These are phyloP conservation scores for Meiosimyza platycephala DNA, from an alignment of 2,888 invertebrate genomes.

Conservation along the genomic window DNA sequence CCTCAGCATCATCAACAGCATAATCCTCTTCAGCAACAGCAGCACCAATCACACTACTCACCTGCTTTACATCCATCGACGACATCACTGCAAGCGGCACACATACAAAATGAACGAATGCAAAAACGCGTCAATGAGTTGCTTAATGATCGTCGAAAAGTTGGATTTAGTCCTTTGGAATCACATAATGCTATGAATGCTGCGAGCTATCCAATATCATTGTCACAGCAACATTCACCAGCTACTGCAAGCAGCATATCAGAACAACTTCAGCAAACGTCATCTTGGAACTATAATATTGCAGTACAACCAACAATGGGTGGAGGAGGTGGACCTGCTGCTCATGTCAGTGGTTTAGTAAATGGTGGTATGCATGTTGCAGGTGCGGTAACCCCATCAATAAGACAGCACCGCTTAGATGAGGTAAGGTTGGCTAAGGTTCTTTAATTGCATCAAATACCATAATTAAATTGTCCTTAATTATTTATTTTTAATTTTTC, in stretches of 20 bases:
- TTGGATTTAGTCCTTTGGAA: slow-evolving; percentile 64
- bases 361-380: slow-evolving; percentile 32
- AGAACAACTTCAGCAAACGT: slow-evolving; percentile 1
- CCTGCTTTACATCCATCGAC: slow-evolving; percentile 46
- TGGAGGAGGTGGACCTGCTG: slow-evolving; percentile 46
- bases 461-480: too few species aligned
- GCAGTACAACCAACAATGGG: slow-evolving; percentile 22
- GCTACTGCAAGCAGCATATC: slow-evolving; percentile 40
- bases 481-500: too few species aligned
- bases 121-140: slow-evolving; percentile 65
- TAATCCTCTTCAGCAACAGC: slow-evolving; percentile 39
- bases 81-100: slow-evolving; percentile 55
- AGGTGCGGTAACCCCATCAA: slow-evolving; percentile 32
- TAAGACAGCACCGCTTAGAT: slow-evolving; percentile 27
- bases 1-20: slow-evolving; percentile 33
- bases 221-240: slow-evolving; percentile 54
- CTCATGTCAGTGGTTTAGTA: not conserved
- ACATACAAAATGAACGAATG: slow-evolving; percentile 63
- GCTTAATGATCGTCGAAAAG: slow-evolving; percentile 62
- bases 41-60: slow-evolving; percentile 53
- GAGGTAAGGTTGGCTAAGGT: slow-evolving; percentile 36
- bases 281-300: slow-evolving; percentile 30
- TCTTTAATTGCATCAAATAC: not conserved
- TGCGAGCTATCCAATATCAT: slow-evolving; percentile 31
- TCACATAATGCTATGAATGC: slow-evolving; percentile 47